Evolutionary conservation across 1,140 invertebrate species (phyloP), one percentile per base, ranked within the genome.

Genomic region (Drosophila takahashii): DNA sequence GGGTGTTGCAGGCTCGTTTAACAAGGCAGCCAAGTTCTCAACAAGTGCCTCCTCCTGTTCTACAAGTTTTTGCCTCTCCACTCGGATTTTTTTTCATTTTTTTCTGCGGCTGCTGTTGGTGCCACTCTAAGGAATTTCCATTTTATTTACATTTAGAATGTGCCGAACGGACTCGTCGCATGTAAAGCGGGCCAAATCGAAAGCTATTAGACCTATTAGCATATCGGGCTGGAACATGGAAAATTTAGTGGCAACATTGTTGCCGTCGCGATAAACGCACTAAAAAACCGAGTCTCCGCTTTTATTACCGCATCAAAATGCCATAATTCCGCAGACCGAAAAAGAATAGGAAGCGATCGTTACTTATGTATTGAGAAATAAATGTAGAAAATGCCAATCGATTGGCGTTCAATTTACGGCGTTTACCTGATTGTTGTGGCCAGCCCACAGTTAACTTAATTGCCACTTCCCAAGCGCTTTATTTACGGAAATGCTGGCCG

Each of bases 1-100:
- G 81, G 81, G 81, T 86, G 83, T 86, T 87, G 84, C 83, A 89
- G 84, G 83, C 83, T 89, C 79, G 84, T 89, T 89, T 89, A 89
- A 89, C 84, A 89, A 89, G 83, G 79, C 84, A 89, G 79, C 81
- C 81, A 86, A 72, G 69, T 72, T 85, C 83, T 86, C 84, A 86
- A 86, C 81, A 89, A 89, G 84, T 89, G 79, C 81, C 64, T 78
- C 59, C 56, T 70, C 78, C 84, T 71, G 84, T 89, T 89, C 76
- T 83, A 79, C 84, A 83, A 83, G 62, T 89, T 84, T 89, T 87
- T 87, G 45, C 71, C 62, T 50, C 44, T 74, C 41, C 48, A 51
- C 48, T 34, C 13, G 11, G n/a, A 6, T 34, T 51, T 34, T 51
- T 50, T 50, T 34, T 15, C 10, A 37, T 64, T 64, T 62, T 56